phyloP scores from a whole-genome alignment of 2,888 invertebrate genomes.

The Apodemia mormo region DNA sequence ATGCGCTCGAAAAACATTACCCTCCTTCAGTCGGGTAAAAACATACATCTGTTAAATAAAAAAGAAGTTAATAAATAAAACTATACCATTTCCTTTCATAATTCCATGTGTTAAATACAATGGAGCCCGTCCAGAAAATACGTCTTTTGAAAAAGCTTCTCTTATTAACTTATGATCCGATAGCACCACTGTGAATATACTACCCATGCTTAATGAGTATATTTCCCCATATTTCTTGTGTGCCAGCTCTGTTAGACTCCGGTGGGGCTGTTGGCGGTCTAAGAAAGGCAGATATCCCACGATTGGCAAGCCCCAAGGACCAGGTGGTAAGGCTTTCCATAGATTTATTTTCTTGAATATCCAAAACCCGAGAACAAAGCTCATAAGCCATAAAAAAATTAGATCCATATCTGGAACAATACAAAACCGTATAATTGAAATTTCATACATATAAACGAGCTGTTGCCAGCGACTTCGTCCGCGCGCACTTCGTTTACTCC shows the following conservation, averaged over 20 bases:
- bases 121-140: constrained; percentile 89
- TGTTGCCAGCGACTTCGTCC: too few relatives aligned
- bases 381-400: constrained; percentile 39
- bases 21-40: too few relatives aligned
- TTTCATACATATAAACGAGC: background rate
- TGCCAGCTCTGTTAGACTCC: constrained; percentile 85
- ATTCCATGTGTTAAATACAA: constrained; percentile 92
- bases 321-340: constrained; percentile 84
- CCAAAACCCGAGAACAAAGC: constrained; percentile 48
- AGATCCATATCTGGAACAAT: constrained; percentile 40
- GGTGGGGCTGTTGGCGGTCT: constrained; percentile 85
- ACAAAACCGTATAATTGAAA: background rate
- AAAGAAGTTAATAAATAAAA: background rate
- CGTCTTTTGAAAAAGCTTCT: constrained; percentile 87
- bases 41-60: background rate
- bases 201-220: constrained; percentile 88
- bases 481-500: too few relatives aligned
- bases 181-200: constrained; percentile 88
- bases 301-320: constrained; percentile 89
- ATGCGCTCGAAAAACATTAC: too few relatives aligned
- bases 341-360: constrained; percentile 61
- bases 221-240: constrained; percentile 86
- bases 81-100: constrained; percentile 92
- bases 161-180: constrained; percentile 88
- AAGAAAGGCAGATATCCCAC: constrained; percentile 90